Conservation (phyloP, 2,797 vertebrate species). For the Triplophysa bombifrons region DNA sequence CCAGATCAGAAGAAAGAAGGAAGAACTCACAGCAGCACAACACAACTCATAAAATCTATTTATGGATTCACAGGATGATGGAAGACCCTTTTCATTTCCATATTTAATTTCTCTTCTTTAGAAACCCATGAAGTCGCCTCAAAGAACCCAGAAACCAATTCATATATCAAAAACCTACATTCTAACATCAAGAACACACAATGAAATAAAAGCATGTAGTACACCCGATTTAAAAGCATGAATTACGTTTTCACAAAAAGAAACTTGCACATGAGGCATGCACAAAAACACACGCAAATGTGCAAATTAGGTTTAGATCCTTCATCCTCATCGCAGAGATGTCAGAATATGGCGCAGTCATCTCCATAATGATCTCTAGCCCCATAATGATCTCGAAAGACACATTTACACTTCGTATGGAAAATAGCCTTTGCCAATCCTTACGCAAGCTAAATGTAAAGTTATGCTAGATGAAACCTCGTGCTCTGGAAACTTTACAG, state of each 20-base stretch:
- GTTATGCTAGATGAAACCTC: background rate
- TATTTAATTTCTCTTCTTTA: background rate
- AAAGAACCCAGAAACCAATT: background rate
- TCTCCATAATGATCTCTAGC: slow-evolving; percentile 25
- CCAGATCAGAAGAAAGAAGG: background rate
- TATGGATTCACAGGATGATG: background rate
- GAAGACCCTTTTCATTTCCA: too few relatives aligned
- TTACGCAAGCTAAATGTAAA: background rate
- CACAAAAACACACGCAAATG: background rate
- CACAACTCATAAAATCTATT: background rate
- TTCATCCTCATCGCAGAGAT: background rate
- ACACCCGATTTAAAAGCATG: background rate
- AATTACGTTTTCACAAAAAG: background rate
- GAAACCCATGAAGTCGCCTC: background rate
- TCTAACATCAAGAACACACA: background rate
- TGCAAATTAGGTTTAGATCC: background rate
- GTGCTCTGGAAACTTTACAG: background rate
- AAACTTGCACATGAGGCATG: background rate
- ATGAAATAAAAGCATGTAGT: background rate
- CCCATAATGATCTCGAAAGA: background rate
- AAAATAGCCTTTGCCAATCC: background rate
- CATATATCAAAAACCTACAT: background rate
- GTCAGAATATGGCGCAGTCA: background rate
- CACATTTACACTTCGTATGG: background rate
- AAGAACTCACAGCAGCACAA: background rate